Conservation (phyloP, 2,888 invertebrate species). For the Chouioia cunea region DNA sequence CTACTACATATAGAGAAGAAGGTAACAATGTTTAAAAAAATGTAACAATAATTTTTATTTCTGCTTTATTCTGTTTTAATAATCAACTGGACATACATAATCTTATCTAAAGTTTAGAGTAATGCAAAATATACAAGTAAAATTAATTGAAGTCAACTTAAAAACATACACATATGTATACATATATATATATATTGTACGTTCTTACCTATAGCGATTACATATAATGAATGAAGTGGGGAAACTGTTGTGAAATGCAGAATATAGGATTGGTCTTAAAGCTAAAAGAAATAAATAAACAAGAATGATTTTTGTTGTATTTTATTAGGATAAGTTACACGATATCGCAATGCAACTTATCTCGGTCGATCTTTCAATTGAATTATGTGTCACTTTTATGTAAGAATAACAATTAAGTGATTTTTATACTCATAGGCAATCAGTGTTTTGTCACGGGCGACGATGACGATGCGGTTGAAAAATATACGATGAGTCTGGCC, state of each 20-base stretch:
- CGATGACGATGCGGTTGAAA: constrained; percentile 63
- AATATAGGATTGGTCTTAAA: no score
- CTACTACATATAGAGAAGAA: constrained; percentile 61
- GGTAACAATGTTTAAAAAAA: constrained; percentile 51
- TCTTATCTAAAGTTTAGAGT: background rate
- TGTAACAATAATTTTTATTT: no score
- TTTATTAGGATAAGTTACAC: background rate
- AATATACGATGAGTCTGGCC: constrained; percentile 64
- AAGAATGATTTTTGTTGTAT: background rate
- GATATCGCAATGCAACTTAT: no score
- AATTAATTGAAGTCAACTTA: constrained; percentile 4
- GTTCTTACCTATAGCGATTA: background rate
- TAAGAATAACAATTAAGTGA: background rate
- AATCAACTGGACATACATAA: background rate
- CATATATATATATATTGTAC: background rate
- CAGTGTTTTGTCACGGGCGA: constrained; percentile 64
- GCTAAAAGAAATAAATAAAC: no score
- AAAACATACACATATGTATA: background rate
- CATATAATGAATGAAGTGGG: background rate
- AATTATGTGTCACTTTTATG: background rate
- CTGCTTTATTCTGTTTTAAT: background rate
- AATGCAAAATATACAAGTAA: background rate
- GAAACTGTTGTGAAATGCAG: background rate
- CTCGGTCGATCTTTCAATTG: no score
- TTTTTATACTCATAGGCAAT: constrained; percentile 55